These are phyloP conservation scores for Ictalurus furcatus DNA, from an alignment of 2,113 vertebrate genomes.

Conservation along the genomic window DNA sequence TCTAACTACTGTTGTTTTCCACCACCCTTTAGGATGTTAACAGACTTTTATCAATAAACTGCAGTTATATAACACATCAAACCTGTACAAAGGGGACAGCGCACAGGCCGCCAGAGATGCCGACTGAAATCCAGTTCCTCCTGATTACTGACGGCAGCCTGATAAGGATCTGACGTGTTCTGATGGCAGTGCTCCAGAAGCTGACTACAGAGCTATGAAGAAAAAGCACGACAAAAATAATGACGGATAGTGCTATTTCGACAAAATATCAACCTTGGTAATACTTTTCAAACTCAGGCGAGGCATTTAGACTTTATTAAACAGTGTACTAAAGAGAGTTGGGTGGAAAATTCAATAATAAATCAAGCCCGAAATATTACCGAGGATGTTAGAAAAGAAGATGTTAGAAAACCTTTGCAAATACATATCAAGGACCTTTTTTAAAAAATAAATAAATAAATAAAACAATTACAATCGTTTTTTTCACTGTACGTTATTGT, in stretches of 20 bases:
- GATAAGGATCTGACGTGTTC: background rate
- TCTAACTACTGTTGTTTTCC: too few relatives aligned
- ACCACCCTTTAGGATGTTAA: background rate
- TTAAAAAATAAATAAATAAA: too few relatives aligned
- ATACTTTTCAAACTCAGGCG: background rate
- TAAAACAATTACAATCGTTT: too few relatives aligned
- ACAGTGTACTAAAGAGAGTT: background rate
- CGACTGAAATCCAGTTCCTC: constrained; percentile 52
- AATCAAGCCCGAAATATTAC: background rate
- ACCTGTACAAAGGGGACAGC: constrained; percentile 61
- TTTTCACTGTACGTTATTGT: too few relatives aligned
- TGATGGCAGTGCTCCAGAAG: background rate
- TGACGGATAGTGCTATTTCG: background rate
- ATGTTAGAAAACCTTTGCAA: too few relatives aligned
- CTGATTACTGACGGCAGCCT: constrained; percentile 36
- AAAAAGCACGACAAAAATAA: background rate
- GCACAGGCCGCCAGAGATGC: constrained; percentile 52
- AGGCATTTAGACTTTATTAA: too few relatives aligned
- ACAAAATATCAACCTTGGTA: background rate
- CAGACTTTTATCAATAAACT: background rate
- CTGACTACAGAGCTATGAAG: constrained; percentile 30
- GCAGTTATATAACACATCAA: background rate
- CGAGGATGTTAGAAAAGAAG: too few relatives aligned
- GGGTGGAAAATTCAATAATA: background rate
- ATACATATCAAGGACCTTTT: too few relatives aligned